Evolutionary conservation across 1,140 invertebrate genomes (phyloP).

Genomic region (Thaumetopoea pityocampa): DNA sequence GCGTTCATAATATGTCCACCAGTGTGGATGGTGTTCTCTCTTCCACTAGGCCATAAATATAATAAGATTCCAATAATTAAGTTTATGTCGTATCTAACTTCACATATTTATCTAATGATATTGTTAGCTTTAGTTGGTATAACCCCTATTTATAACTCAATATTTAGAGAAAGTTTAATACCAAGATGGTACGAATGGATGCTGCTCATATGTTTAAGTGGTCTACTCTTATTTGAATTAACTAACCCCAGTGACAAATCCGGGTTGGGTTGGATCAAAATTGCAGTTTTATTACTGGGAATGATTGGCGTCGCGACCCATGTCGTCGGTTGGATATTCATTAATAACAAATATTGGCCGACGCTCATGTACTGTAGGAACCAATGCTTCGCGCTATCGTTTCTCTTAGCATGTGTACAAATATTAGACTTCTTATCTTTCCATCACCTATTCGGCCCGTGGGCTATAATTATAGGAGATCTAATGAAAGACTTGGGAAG

Average conservation of each 20-base stretch:
- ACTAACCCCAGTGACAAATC: conserved; percentile 97
- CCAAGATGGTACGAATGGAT: conserved; percentile 98
- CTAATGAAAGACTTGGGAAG: conserved; percentile 94
- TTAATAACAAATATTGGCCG: conserved; percentile 84
- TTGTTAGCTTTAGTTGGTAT: conserved; percentile 94
- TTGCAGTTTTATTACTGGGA: conserved; percentile 94
- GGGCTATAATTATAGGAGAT: conserved; percentile 95
- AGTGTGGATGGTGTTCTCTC: conserved; percentile 96
- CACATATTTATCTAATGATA: conserved; percentile 97
- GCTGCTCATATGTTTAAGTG: conserved; percentile 95
- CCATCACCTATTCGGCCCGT: conserved; percentile 98
- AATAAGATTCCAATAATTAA: conserved; percentile 98
- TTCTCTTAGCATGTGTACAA: conserved; percentile 97
- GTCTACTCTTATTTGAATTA: conserved; percentile 95
- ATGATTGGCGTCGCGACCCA: conserved; percentile 95
- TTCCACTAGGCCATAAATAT: conserved; percentile 96
- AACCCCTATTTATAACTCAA: conserved; percentile 87
- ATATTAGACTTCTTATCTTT: conserved; percentile 98
- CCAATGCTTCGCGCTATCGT: conserved; percentile 95
- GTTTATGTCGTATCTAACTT: conserved; percentile 99
- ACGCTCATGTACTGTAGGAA: conserved; percentile 94
- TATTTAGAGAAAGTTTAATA: conserved; percentile 83
- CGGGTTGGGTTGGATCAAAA: conserved; percentile 94
- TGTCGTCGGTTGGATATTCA: conserved; percentile 84
- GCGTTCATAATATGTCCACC: conserved; percentile 95